Base-by-base conservation (phyloP, 1,140 invertebrate genomes). In the Drosophila arizonae region DNA sequence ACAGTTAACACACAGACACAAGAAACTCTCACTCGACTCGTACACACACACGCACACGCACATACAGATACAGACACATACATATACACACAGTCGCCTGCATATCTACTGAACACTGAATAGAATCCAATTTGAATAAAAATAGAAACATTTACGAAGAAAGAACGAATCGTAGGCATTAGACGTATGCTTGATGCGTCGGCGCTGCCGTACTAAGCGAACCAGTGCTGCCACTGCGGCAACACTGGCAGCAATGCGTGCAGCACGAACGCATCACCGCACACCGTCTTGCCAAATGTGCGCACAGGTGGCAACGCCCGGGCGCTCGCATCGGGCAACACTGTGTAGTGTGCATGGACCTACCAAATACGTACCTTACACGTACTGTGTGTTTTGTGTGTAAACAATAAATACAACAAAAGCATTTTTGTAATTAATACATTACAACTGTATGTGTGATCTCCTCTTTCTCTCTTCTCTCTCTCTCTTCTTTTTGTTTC, bases 401-500 rank as follows among this genome's bases (percentile, higher is more conserved):
- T 76, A 33, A 26, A 79, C 64, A 81, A 78, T 58, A 68, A 87
- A 60, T 72, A 86, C 68, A 81, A 71, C 75, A 79, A 79, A 87
- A 81, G 57, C 66, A 82, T 88, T 79, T 79, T 76, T 84, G 84
- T 88, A 84, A 88, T 76, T 72, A 78, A 84, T 87, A 81, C 82
- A 87, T 88, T 88, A 84, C 84, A 88, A 88, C 85, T 88, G 84
- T 88, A 88, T 88, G 84, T 88, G 84, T 88, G 85, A 88, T 88
- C 85, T 89, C 76, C 80, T 89, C 80, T 88, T 84, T 88, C 79
- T 88, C 85, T 88, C 77, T 88, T 84, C 76, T 87, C 85, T 88
- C 85, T 86, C 82, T 86, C 84, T 88, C 79, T 88, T 88, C 79
- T 88, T 89, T 88, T 88, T 88, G 84, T 89, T 84, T 89, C 85